phyloP scores from a whole-genome alignment of 2,113 vertebrate species.

The Phaetusa simplex region DNA sequence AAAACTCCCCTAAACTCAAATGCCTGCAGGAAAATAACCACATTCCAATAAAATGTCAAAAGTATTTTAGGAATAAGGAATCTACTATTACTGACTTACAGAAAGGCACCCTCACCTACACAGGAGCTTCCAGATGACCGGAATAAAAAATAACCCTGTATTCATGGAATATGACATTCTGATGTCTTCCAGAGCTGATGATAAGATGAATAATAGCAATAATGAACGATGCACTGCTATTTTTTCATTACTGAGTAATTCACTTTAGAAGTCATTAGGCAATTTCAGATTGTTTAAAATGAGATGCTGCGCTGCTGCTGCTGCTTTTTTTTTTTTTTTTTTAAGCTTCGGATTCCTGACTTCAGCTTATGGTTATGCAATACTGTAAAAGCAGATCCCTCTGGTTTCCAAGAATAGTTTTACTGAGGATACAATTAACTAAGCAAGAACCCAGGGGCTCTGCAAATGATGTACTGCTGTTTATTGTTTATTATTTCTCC shows the following conservation, averaged over 20 bases:
- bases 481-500: constrained; percentile 1
- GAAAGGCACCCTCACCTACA: not conserved
- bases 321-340: not conserved
- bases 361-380: not conserved
- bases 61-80: not conserved
- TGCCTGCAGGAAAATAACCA: not conserved
- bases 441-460: not conserved
- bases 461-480: not conserved
- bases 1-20: not conserved
- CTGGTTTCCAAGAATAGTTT: constrained; percentile 34
- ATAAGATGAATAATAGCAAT: not conserved
- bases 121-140: not conserved
- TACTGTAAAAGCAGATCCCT: not conserved
- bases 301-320: not conserved
- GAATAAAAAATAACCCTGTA: not conserved
- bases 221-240: not conserved
- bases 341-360: not conserved
- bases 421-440: not conserved
- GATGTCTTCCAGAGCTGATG: constrained; percentile 13
- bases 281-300: constrained; percentile 9
- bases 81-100: not conserved
- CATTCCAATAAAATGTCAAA: not conserved
- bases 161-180: constrained; percentile 14
- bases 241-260: constrained; percentile 30
- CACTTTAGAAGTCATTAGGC: not conserved